Base-by-base conservation (phyloP, 2,797 vertebrate genomes). In the Lepus oiostolus region DNA sequence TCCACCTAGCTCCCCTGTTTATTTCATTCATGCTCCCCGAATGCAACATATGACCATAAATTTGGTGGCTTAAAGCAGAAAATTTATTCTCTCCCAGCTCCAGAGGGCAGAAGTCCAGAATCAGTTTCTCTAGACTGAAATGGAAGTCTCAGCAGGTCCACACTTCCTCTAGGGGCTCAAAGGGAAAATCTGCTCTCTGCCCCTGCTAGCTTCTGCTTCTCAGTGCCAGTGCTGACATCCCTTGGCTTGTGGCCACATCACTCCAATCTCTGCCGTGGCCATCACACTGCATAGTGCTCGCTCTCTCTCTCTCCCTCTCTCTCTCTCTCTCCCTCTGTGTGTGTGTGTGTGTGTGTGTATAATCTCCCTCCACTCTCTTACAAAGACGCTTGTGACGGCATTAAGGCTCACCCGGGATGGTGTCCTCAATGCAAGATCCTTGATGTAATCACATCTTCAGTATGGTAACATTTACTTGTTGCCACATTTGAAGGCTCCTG, bases 231-330 rank as follows among this genome's bases (percentile, higher is more conserved):
- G 47, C 94, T 62, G 54, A 67, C 38, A 42, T 62, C 77, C 65
- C 80, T 89, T 42, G 86, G 86, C 89, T 85, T 60, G 21, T 47
- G 47, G 77, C 16, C 87, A 50, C 77, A 63, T 54, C 62, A 32
- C 47, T 84, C 60, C 75, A 75, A 11, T 26, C 60, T 47, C 58
- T 75, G 17, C 24, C 58, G 47, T 50, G 42, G 17, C 35, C 50
- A 88, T 35, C 35, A 75, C 14, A 30, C 7, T 21, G 28, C 1
- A 42, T 26, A 47, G 13, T 50, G 5, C 21, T 58, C 54, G 19
- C 54, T 19, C 14, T 58, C 17, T 54, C 52, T 54, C 52, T 54
- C 52, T 54, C 52, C 14, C 52, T 54, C 52, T 54, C 52, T 54
- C 52, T 54, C 52, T 54, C 54, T 54, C 54, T 58, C 54, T n/a